A percentile compares a stretch with the other conserved stretches of the same genome.
phyloP scores from a whole-genome alignment of 1,140 invertebrate species.

The Chionoecetes opilio region DNA sequence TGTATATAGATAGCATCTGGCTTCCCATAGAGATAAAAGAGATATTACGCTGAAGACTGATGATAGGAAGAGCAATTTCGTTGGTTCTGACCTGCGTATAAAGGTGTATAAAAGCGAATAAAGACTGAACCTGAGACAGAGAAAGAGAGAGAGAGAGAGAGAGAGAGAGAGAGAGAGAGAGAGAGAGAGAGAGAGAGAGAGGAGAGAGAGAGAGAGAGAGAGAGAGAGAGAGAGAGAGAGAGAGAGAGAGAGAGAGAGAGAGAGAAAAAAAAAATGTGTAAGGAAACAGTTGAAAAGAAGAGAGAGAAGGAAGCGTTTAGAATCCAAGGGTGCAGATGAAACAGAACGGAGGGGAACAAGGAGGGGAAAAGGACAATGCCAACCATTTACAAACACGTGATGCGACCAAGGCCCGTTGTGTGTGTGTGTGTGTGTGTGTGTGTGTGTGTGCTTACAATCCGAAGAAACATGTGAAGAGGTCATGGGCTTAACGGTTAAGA shows the following conservation, averaged over 20 bases:
- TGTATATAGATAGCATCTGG: slow-evolving; percentile 55
- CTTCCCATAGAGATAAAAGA: slow-evolving; percentile 58
- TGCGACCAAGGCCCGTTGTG: background rate
- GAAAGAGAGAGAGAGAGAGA: slow-evolving; percentile 39
- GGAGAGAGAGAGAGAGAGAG: no score
- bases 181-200: slow-evolving; percentile 35
- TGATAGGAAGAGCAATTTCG: slow-evolving; percentile 59
- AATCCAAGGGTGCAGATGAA: background rate
- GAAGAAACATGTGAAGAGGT: slow-evolving; percentile 18
- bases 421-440: slow-evolving; percentile 2
- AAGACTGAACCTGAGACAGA: background rate
- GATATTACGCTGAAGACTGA: slow-evolving; percentile 53
- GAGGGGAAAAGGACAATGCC: background rate
- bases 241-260: background rate
- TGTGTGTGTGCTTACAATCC: background rate
- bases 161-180: slow-evolving; percentile 42
- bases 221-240: background rate
- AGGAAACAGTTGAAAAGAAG: background rate
- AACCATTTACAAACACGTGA: slow-evolving; percentile 16
- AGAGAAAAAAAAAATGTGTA: background rate
- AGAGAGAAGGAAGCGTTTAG: background rate
- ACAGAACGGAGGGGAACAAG: background rate
- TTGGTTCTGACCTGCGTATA: background rate
- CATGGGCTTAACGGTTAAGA: background rate
- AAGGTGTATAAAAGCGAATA: slow-evolving; percentile 44